Evolutionary conservation across 1,140 invertebrate genomes (phyloP), one percentile per base, ranked within the genome.

Genomic region (Acromyrmex echinatior): DNA sequence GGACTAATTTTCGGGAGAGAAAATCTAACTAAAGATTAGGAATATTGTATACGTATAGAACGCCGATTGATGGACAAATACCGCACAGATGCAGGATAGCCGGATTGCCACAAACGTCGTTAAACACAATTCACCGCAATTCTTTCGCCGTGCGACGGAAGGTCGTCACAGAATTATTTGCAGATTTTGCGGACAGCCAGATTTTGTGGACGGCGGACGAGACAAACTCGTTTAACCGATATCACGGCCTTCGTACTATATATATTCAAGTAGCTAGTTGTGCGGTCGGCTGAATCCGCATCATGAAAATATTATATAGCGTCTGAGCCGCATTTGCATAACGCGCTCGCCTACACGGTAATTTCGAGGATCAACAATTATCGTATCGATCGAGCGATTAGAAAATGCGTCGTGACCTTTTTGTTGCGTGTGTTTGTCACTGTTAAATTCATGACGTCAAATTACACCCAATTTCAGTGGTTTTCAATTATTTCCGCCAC

Each of bases 281-380:
- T 56, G 53, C 68, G 56, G 39, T 62, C 68, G 68, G 45, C 39
- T 87, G 45, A 66, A 66, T 53, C 28, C 60, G 49, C 60, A 79
- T 79, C 58, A 45, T 35, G 68, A 86, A 89, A 89, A 74, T 80
- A 89, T 73, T 45, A 58, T 21, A 10, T 35, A 35, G 53, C 49
- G n/a, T 58, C n/a, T 71, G 62, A 88, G 45, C 31, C 74, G 49
- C 63, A 86, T 86, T 90, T 88, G 76, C 88, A 90, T 90, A 90
- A 90, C 85, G 63, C 74, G 31, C 12, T 9, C 77, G 21, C 49
- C 21, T 60, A 87, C 74, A 89, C 39, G 35, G 56, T 78, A 49
- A 31, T 63, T 31, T 53, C 53, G 73, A 62, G 74, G 84, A 56
- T 71, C 28, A 62, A 74, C 81, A 80, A 89, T 90, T 89, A 86